These are phyloP conservation scores for Agelastica alni DNA, from an alignment of 2,888 invertebrate species.

Conservation along the genomic window DNA sequence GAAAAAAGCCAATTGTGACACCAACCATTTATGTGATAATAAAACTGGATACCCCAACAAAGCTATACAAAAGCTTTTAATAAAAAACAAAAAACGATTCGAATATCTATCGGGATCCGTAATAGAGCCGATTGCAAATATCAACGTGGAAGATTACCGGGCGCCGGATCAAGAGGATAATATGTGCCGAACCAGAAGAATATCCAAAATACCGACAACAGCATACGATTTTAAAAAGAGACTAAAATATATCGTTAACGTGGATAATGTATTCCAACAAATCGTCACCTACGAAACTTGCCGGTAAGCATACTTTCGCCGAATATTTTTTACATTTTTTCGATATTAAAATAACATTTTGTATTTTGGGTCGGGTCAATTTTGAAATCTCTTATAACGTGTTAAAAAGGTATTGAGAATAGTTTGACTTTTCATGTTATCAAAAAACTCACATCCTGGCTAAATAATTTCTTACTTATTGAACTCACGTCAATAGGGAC, in stretches of 20 bases:
- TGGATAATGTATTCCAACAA: constrained; percentile 25
- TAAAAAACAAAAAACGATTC: constrained; percentile 22
- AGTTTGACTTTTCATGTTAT: too few relatives aligned
- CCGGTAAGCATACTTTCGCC: too few relatives aligned
- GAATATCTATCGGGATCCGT: constrained; percentile 19
- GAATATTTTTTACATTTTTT: too few relatives aligned
- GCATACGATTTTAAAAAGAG: constrained; percentile 25
- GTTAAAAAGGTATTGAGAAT: too few relatives aligned
- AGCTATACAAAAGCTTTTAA: constrained; percentile 19
- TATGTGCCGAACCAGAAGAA: constrained; percentile 25
- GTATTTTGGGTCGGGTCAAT: too few relatives aligned
- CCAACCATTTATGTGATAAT: constrained; percentile 20
- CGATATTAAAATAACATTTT: too few relatives aligned
- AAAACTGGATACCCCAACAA: constrained; percentile 21
- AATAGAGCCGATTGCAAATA: constrained; percentile 15
- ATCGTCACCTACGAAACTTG: constrained; percentile 28
- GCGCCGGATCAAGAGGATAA: constrained; percentile 15
- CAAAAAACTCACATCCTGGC: too few relatives aligned
- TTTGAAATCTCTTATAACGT: too few relatives aligned
- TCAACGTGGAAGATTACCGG: constrained; percentile 5
- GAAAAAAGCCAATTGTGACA: constrained; percentile 15
- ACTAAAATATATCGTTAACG: constrained; percentile 28
- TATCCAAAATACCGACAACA: constrained; percentile 18
- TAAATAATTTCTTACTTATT: too few relatives aligned
- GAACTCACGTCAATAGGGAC: too few relatives aligned